Evolutionary conservation across 1,140 invertebrate genomes (phyloP).

Genomic region (Nymphalis io): DNA sequence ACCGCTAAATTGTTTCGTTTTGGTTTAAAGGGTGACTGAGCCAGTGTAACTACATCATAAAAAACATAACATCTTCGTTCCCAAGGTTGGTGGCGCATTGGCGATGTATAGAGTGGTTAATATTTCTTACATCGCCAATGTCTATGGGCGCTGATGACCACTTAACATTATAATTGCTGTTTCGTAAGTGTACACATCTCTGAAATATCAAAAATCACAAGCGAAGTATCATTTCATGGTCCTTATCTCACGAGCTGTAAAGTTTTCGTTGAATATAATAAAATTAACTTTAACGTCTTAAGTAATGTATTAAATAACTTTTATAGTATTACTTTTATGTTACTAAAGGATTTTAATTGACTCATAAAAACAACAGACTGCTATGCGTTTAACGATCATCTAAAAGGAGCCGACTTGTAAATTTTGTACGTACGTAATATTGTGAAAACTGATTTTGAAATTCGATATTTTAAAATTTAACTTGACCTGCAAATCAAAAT

Average conservation of each 20-base stretch:
- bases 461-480: no score
- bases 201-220: neutral
- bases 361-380: conserved; percentile 30
- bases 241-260: neutral
- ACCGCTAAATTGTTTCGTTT: no score
- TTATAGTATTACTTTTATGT: conserved; percentile 26
- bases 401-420: conserved; percentile 26
- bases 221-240: neutral
- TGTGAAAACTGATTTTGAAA: conserved; percentile 10
- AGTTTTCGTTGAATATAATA: conserved; percentile 1
- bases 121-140: no score
- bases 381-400: conserved; percentile 25
- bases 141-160: no score
- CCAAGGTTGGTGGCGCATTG: no score
- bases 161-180: no score
- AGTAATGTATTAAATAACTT: conserved; percentile 24
- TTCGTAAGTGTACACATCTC: no score
- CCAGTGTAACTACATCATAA: no score
- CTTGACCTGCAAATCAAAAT: no score
- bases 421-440: conserved; percentile 1
- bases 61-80: no score
- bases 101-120: no score
- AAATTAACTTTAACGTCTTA: conserved; percentile 1
- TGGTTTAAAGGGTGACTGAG: no score
- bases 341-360: conserved; percentile 32